Conservation (phyloP, 1,140 invertebrate genomes). For the Drosophila auraria region DNA sequence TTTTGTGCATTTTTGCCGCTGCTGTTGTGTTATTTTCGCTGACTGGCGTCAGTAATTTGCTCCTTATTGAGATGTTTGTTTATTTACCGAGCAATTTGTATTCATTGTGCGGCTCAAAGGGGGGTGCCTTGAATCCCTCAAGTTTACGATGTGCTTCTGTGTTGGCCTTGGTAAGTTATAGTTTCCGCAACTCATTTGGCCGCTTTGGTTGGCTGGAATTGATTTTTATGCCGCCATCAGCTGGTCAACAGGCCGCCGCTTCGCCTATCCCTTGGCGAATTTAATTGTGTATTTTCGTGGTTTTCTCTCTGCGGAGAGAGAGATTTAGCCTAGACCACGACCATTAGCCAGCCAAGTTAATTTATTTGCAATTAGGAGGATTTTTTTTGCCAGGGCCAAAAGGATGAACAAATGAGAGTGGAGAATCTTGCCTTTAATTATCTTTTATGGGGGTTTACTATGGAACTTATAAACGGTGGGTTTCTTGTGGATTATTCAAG, state of each 20-base stretch:
- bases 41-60: constrained; percentile 81
- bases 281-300: constrained; percentile 75
- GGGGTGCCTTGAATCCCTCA: constrained; percentile 30
- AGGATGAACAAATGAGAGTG: constrained; percentile 12
- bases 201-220: constrained; percentile 73
- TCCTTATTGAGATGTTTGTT: constrained; percentile 84
- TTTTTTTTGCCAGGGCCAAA: constrained; percentile 17
- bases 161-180: constrained; percentile 73
- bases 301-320: constrained; percentile 27
- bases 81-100: constrained; percentile 84
- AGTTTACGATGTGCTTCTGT: constrained; percentile 57
- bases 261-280: constrained; percentile 45
- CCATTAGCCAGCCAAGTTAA: constrained; percentile 63
- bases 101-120: constrained; percentile 72
- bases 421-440: constrained; percentile 7
- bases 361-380: constrained; percentile 80
- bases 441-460: not conserved
- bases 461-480: not conserved
- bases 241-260: constrained; percentile 26
- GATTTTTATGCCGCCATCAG: constrained; percentile 73
- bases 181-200: constrained; percentile 82
- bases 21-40: constrained; percentile 64
- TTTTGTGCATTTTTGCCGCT: constrained; percentile 19
- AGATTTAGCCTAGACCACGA: constrained; percentile 18
- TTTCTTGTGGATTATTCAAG: not conserved